These are phyloP conservation scores for Ophiothrix spiculata DNA, from an alignment of 35 echinoderm and acorn worm species.

Conservation along the genomic window DNA sequence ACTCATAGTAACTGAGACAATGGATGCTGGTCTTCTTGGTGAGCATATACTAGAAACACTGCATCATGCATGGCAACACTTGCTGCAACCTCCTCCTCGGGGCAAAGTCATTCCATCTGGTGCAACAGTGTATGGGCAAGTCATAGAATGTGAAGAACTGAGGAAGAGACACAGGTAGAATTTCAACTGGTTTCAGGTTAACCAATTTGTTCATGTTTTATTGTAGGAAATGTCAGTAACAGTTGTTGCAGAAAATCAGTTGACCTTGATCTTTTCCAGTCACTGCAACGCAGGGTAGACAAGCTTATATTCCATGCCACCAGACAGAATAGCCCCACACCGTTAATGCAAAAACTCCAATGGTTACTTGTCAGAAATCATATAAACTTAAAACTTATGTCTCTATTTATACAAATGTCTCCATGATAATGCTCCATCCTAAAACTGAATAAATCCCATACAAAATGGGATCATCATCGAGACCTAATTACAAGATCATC, in stretches of 20 bases:
- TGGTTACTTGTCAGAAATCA: not conserved
- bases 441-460: not conserved
- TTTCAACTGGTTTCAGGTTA: not conserved
- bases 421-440: not conserved
- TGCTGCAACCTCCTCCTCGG: constrained; percentile 29
- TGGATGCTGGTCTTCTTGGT: constrained; percentile 69
- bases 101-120: constrained; percentile 64
- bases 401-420: not conserved
- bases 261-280: too few relatives aligned
- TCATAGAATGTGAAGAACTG: constrained; percentile 59
- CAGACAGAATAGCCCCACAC: not conserved
- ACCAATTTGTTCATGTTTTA: not conserved
- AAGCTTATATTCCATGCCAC: not conserved
- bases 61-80: constrained; percentile 70
- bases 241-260: too few relatives aligned
- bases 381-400: not conserved
- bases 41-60: constrained; percentile 59
- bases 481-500: too few relatives aligned
- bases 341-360: not conserved
- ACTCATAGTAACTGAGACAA: constrained; percentile 73
- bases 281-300: not conserved
- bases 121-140: constrained; percentile 60
- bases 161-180: constrained; percentile 63
- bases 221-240: too few relatives aligned
- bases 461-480: not conserved